Conservation (phyloP, 1,140 invertebrate species). For the Neotoxoptera formosana region DNA sequence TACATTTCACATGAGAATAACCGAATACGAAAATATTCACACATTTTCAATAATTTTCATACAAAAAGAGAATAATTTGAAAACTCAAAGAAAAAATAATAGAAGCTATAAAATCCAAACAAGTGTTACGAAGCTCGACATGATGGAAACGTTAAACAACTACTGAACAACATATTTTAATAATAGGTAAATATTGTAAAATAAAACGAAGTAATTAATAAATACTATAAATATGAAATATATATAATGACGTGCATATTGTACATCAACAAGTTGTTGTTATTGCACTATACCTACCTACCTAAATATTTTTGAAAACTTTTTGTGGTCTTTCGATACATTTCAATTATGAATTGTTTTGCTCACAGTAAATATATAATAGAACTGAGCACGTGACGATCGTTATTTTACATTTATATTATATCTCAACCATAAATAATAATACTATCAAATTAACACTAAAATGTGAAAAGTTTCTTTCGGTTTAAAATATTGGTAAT, state of each 20-base stretch:
- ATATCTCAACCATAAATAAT: neutral
- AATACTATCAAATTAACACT: slow-evolving; percentile 17
- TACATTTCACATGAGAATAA: neutral
- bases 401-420: neutral
- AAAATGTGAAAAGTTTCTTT: neutral
- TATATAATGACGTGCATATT: neutral
- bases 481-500: neutral
- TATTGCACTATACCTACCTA: neutral
- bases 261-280: neutral
- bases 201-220: neutral
- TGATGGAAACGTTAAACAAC: neutral
- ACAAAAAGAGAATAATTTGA: neutral
- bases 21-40: neutral
- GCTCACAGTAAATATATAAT: neutral
- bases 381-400: neutral
- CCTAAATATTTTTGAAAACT: neutral
- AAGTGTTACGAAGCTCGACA: neutral
- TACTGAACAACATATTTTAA: neutral
- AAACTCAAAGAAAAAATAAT: neutral
- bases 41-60: neutral
- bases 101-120: neutral
- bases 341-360: neutral
- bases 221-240: neutral
- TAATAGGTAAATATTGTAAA: neutral
- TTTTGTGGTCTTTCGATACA: neutral